Evolutionary conservation across 1,140 invertebrate genomes (phyloP).

Genomic region (Aricia agestis): DNA sequence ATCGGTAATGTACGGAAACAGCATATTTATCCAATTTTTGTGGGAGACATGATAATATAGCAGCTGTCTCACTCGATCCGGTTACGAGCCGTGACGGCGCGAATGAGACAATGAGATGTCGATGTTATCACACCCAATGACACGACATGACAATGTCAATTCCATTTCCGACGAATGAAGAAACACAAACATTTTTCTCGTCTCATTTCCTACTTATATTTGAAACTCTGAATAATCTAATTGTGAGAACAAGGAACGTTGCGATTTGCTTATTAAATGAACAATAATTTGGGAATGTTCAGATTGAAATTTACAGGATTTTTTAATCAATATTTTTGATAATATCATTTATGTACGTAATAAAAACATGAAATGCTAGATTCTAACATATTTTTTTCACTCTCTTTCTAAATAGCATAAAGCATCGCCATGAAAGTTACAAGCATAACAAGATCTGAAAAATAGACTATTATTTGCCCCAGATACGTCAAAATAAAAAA

Average conservation of each 20-base stretch:
- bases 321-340: no score
- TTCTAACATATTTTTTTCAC: no score
- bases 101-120: constrained; percentile 32
- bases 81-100: neutral
- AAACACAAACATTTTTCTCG: constrained; percentile 28
- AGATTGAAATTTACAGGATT: neutral
- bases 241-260: neutral
- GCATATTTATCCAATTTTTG: neutral
- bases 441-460: no score
- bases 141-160: constrained; percentile 29
- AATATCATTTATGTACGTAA: no score
- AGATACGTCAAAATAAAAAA: neutral
- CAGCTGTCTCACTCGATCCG: neutral
- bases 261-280: neutral
- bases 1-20: neutral
- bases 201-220: constrained; percentile 7
- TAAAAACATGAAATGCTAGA: no score
- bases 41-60: neutral
- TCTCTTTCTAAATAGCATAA: no score
- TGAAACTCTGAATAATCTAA: neutral
- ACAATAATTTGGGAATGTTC: neutral
- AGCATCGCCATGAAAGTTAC: no score
- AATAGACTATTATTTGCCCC: no score
- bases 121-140: constrained; percentile 30
- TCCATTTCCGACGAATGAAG: constrained; percentile 26